phyloP scores from a whole-genome alignment of 1,140 invertebrate species.

The Pantala flavescens region DNA sequence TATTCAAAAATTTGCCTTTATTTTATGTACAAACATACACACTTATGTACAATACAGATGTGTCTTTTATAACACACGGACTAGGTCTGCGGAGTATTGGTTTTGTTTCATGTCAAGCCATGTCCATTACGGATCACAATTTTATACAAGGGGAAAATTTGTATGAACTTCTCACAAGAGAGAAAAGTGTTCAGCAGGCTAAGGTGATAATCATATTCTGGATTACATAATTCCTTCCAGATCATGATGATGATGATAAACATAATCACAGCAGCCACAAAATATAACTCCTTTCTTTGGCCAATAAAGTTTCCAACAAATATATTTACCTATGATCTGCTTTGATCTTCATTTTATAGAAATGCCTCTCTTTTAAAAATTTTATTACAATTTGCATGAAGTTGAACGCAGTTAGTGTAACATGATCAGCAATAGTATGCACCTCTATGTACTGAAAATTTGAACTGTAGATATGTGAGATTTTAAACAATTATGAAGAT shows the following conservation, averaged over 20 bases:
- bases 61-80: slow-evolving; percentile 9
- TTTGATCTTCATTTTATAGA: no score
- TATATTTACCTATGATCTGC: background rate
- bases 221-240: background rate
- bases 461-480: no score
- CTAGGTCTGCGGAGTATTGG: slow-evolving; percentile 2
- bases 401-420: no score
- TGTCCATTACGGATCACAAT: slow-evolving; percentile 3
- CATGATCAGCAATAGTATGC: no score
- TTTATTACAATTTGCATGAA: no score
- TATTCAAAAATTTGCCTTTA: background rate
- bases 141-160: slow-evolving; percentile 8
- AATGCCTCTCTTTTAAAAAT: no score
- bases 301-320: background rate
- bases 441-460: no score
- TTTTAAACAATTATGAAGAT: no score
- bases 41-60: slow-evolving; percentile 7
- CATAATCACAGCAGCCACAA: background rate
- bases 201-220: slow-evolving; percentile 8
- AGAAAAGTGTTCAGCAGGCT: background rate
- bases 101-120: slow-evolving; percentile 9
- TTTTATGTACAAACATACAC: slow-evolving; percentile 10
- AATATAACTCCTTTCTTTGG: background rate
- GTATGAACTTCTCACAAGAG: slow-evolving; percentile 1
- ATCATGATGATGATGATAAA: background rate